A percentile compares a stretch with the other conserved stretches of the same genome.
These are phyloP conservation scores for Archegozetes longisetosus DNA, from an alignment of 1,140 invertebrate species.

Conservation along the genomic window DNA sequence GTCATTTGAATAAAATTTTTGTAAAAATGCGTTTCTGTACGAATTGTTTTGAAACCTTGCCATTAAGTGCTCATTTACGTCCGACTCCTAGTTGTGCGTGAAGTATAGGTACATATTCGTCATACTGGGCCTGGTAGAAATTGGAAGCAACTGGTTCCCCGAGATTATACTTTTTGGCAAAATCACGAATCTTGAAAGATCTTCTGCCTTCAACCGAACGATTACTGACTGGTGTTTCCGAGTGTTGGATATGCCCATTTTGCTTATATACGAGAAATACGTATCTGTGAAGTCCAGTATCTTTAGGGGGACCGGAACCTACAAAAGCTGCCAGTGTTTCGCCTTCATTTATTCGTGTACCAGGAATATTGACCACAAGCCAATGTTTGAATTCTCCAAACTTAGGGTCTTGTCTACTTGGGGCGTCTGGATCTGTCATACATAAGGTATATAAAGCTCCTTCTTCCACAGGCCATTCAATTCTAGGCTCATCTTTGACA, in stretches of 20 bases:
- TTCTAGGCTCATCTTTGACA: slow-evolving; percentile 31
- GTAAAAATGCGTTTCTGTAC: no score
- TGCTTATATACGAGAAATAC: slow-evolving; percentile 21
- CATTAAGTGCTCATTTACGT: no score
- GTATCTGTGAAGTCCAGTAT: slow-evolving; percentile 21
- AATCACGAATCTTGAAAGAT: background rate
- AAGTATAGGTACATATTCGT: slow-evolving; percentile 65
- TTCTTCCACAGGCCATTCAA: slow-evolving; percentile 11
- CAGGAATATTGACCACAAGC: slow-evolving; percentile 23
- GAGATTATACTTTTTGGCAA: background rate
- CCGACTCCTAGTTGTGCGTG: slow-evolving; percentile 31
- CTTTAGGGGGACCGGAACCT: slow-evolving; percentile 19
- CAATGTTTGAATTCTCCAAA: slow-evolving; percentile 19
- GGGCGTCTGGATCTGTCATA: slow-evolving; percentile 22
- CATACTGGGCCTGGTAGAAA: slow-evolving; percentile 71
- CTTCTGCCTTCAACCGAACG: background rate
- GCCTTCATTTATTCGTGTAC: slow-evolving; percentile 18
- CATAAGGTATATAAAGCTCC: slow-evolving; percentile 17
- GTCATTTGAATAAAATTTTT: no score
- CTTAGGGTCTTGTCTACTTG: slow-evolving; percentile 17
- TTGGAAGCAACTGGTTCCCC: slow-evolving; percentile 69
- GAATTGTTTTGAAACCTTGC: no score
- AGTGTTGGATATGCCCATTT: slow-evolving; percentile 39
- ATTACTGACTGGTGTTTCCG: slow-evolving; percentile 37
- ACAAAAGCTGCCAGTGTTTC: slow-evolving; percentile 18